These are phyloP conservation scores for Erinaceus europaeus DNA, from an alignment of 2,113 vertebrate species.

Conservation along the genomic window DNA sequence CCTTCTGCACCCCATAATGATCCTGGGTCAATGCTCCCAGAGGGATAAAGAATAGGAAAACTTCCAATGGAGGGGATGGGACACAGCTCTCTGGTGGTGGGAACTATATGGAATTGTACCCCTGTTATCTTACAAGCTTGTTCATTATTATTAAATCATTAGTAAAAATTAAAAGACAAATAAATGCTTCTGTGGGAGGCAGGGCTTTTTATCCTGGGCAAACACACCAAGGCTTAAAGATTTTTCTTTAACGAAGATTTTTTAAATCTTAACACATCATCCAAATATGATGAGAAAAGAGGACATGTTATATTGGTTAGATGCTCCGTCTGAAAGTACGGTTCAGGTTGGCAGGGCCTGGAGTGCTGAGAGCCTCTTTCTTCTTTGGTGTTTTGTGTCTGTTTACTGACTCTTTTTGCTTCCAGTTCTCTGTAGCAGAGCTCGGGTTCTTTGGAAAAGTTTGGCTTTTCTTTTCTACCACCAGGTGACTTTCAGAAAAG, in stretches of 20 bases:
- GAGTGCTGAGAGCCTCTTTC: neutral
- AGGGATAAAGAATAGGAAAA: too few species aligned
- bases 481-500: slow-evolving; percentile 46
- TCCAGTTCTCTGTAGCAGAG: neutral
- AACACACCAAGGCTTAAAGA: neutral
- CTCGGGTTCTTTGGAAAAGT: neutral
- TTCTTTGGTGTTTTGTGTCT: neutral
- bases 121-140: too few species aligned
- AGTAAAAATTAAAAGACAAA: too few species aligned
- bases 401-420: neutral
- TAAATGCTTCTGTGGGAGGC: neutral
- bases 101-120: too few species aligned
- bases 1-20: too few species aligned
- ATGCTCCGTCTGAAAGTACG: neutral
- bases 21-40: too few species aligned
- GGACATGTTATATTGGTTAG: neutral
- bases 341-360: neutral
- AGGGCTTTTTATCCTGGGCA: neutral
- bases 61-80: too few species aligned
- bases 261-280: neutral
- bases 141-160: too few species aligned
- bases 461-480: neutral
- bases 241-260: neutral
- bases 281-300: neutral
- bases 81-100: too few species aligned